Evolutionary conservation across 2,113 vertebrate species (phyloP).

Genomic region (Platycercus adscitus): DNA sequence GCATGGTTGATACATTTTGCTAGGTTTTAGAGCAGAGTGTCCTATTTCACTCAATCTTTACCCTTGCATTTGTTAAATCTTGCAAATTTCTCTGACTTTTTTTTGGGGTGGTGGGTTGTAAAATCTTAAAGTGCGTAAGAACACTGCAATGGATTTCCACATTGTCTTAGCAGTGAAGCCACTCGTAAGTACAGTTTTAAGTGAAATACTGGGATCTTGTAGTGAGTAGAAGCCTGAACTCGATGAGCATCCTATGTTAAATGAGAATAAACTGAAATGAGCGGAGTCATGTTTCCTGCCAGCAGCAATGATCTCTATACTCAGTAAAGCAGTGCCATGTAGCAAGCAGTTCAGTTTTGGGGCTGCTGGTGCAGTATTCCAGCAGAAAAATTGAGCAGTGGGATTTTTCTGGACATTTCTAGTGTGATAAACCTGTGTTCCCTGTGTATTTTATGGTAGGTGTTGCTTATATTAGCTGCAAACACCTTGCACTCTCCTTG

Average conservation of each 20-base stretch:
- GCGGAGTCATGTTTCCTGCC: not conserved
- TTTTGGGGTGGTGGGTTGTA: not conserved
- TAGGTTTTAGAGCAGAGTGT: not conserved
- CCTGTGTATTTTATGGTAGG: not conserved
- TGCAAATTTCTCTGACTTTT: not conserved
- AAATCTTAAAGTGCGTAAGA: not conserved
- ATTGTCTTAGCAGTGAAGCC: not conserved
- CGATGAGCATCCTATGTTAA: not conserved
- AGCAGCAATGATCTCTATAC: not conserved
- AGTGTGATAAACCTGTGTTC: not conserved
- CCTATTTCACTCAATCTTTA: not conserved
- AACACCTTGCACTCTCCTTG: not conserved
- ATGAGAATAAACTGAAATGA: slow-evolving; percentile 6
- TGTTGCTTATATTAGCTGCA: not conserved
- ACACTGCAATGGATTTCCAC: not conserved
- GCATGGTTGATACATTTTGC: not conserved
- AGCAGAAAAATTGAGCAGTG: not conserved
- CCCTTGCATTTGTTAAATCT: not conserved
- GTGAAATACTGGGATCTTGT: not conserved
- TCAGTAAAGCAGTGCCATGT: not conserved
- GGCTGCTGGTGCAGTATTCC: not conserved
- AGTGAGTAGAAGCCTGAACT: not conserved
- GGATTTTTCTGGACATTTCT: not conserved
- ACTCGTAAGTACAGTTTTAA: not conserved
- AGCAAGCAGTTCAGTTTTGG: not conserved